Conservation (phyloP, 2,797 vertebrate genomes). For the Masticophis lateralis region DNA sequence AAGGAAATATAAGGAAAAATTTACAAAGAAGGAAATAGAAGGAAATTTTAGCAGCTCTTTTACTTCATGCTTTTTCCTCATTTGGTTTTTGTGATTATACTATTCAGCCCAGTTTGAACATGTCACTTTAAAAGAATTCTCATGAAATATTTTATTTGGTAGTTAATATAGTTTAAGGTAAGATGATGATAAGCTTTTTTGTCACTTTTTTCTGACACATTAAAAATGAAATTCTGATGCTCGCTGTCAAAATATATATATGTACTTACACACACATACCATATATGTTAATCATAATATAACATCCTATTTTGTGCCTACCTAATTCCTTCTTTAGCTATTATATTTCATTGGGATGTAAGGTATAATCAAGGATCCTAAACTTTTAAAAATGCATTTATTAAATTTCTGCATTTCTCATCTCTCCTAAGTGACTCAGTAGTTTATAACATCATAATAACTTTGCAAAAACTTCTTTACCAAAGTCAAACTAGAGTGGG, state of each 20-base stretch:
- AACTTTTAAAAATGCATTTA: not conserved
- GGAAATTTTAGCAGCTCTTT: not conserved
- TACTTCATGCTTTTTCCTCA: not conserved
- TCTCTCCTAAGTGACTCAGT: not conserved
- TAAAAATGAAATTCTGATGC: not conserved
- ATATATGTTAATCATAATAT: not conserved
- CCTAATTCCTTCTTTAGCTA: not conserved
- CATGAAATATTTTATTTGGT: not conserved
- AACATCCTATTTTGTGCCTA: not conserved
- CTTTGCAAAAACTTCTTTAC: not conserved
- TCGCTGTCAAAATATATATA: not conserved
- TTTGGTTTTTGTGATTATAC: not conserved
- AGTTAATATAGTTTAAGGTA: not conserved
- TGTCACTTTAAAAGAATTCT: not conserved
- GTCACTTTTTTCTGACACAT: not conserved
- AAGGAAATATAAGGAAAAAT: not conserved
- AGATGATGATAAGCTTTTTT: not conserved
- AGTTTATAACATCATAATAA: not conserved
- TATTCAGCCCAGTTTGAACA: not conserved
- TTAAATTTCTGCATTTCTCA: not conserved
- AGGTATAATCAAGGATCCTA: not conserved
- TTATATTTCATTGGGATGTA: not conserved
- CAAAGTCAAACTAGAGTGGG: not conserved
- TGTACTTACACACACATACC: not conserved
- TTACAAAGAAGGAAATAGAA: not conserved